Base-by-base conservation (phyloP, 1,140 invertebrate genomes). In the Gonioctena quinquepunctata region DNA sequence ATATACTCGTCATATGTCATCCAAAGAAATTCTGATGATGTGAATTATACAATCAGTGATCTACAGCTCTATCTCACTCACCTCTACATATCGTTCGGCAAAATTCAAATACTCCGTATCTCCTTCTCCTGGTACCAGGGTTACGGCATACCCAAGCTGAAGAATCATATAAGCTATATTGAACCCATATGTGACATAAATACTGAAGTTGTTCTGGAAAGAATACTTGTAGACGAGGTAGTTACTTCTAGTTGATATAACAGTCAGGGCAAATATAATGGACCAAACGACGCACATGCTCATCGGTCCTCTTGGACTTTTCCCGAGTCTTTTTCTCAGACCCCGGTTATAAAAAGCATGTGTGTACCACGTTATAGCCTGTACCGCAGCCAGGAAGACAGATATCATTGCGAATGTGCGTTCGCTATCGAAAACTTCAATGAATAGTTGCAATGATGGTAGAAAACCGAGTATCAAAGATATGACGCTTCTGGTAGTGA, bases 281-380 rank as follows among this genome's bases (percentile, higher is more conserved):
- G 88, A 80, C 89, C 91, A 93, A 22, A 90, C 71, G 8, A 92
- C 81, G 72, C 92, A 84, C 61, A 93, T 85, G 5, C 87, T 71
- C 22, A 89, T 81, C 1, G 93, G 91, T 1, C 95, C 94, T 64
- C 93, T 84, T 65, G 90, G 87, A 84, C 88, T 93, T 50, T 84
- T 84, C 56, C 85, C 87, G 61, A 88, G 85, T 81, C 85, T 87
- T 76, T 84, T 89, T 76, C 89, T 88, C 19, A 95, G 81, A 18
- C 89, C 88, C 66, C 92, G 74, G 26, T 93, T 83, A 81, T 91
- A 96, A 13, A 89, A 86, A 73, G 92, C 88, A 84, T 96, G 94
- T 13, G 93, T 85, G 23, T 92, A 81, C 94, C 94, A 96, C 69
- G 91, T 85, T 69, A 94, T 80, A 75, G 88, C 88, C 80, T 92